Conservation (phyloP, 2,888 invertebrate genomes). For the Autographa gamma region DNA sequence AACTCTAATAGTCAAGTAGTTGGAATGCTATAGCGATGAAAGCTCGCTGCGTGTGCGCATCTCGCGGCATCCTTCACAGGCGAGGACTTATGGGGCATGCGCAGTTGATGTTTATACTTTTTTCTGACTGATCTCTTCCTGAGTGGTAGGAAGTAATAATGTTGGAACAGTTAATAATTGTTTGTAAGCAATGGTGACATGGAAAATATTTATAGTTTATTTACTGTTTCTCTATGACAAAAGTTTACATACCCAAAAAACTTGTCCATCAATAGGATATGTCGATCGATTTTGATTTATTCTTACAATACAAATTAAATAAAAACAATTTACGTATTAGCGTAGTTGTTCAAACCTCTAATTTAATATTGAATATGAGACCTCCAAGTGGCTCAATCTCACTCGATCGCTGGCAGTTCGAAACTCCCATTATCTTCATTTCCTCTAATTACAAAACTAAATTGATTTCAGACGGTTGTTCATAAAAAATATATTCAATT, state of each 20-base stretch:
- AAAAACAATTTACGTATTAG: neutral
- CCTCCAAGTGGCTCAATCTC: neutral
- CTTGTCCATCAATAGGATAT: no score
- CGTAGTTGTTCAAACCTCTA: neutral
- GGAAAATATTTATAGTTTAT: no score
- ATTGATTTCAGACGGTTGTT: conserved; percentile 50
- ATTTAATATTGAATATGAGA: neutral
- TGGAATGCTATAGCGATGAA: conserved; percentile 23
- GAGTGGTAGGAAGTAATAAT: neutral
- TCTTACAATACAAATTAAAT: no score
- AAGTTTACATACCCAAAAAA: no score
- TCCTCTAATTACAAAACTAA: conserved; percentile 57
- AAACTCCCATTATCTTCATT: conserved; percentile 49
- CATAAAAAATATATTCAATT: conserved; percentile 55
- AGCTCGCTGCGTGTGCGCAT: conserved; percentile 41
- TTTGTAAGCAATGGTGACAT: no score
- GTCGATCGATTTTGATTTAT: no score
- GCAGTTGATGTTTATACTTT: neutral
- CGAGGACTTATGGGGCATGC: conserved; percentile 10
- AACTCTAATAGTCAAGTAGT: neutral
- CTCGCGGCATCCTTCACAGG: conserved; percentile 26
- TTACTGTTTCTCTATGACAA: no score
- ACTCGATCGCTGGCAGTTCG: conserved; percentile 9
- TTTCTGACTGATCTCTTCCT: conserved; percentile 19
- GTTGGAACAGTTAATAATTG: neutral